Evolutionary conservation across 2,113 vertebrate genomes (phyloP).

Genomic region (Anas platyrhynchos): DNA sequence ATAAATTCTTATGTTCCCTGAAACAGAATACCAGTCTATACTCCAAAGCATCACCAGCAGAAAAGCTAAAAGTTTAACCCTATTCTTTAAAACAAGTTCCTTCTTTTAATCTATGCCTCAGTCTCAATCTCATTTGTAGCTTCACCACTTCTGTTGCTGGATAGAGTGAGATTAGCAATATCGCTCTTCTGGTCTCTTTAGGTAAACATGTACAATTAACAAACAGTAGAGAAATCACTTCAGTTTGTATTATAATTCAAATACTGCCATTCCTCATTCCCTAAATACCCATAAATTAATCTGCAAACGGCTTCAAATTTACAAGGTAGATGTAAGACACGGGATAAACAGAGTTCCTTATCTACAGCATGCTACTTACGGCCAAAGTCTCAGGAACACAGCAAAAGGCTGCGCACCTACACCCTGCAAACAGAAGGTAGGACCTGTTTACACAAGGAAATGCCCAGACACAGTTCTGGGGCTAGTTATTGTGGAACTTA

Average conservation of each 20-base stretch:
- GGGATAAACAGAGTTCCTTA: background rate
- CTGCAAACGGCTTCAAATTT: background rate
- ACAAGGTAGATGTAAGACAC: background rate
- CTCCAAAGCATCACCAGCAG: background rate
- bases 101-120: background rate
- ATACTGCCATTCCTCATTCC: background rate
- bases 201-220: accelerated
- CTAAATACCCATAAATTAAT: background rate
- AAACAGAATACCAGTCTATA: background rate
- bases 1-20: background rate
- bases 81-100: background rate
- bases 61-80: background rate
- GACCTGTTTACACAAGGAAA: constrained; percentile 21
- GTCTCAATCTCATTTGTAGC: background rate
- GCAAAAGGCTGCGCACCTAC: background rate
- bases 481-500: background rate
- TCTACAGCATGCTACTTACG: background rate
- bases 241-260: background rate
- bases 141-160: background rate
- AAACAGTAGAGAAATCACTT: background rate
- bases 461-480: background rate
- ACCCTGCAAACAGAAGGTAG: background rate
- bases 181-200: background rate
- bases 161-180: background rate
- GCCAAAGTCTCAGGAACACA: background rate